Evolutionary conservation across 2,113 vertebrate species (phyloP).

Genomic region (Corvus hawaiiensis): DNA sequence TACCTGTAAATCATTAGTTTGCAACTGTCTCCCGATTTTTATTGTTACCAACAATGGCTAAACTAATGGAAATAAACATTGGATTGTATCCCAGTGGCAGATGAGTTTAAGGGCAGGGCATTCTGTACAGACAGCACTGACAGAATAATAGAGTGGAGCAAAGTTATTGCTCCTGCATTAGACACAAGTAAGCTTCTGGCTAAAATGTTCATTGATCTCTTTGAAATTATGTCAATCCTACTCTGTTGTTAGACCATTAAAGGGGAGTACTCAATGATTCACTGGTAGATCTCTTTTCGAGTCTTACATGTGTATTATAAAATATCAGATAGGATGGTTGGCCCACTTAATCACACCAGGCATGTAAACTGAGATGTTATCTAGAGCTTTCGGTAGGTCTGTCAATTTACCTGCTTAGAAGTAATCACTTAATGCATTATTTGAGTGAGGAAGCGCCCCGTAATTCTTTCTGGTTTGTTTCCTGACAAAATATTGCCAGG

Average conservation of each 20-base stretch:
- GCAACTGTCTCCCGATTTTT: constrained; percentile 62
- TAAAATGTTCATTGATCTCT: constrained; percentile 58
- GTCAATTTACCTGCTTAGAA: background rate
- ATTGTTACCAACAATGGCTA: constrained; percentile 68
- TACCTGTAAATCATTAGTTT: constrained; percentile 66
- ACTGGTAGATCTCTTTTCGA: background rate
- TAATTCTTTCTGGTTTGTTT: background rate
- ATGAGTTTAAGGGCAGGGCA: constrained; percentile 59
- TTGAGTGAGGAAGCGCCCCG: background rate
- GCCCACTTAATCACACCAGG: background rate
- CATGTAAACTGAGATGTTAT: background rate
- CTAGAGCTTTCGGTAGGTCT: background rate
- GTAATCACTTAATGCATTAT: background rate
- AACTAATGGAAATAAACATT: constrained; percentile 72
- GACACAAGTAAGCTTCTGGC: constrained; percentile 21
- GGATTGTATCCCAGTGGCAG: constrained; percentile 57
- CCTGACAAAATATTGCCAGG: background rate
- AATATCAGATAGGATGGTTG: background rate
- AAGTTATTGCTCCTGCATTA: constrained; percentile 53
- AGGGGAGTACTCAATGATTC: background rate
- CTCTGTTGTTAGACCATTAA: constrained; percentile 14
- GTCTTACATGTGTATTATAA: background rate
- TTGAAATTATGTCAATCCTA: background rate
- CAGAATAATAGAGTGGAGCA: background rate
- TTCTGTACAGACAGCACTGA: constrained; percentile 46